These are phyloP conservation scores for Nasonia longicornis DNA, from an alignment of 1,140 invertebrate species.

Conservation along the genomic window DNA sequence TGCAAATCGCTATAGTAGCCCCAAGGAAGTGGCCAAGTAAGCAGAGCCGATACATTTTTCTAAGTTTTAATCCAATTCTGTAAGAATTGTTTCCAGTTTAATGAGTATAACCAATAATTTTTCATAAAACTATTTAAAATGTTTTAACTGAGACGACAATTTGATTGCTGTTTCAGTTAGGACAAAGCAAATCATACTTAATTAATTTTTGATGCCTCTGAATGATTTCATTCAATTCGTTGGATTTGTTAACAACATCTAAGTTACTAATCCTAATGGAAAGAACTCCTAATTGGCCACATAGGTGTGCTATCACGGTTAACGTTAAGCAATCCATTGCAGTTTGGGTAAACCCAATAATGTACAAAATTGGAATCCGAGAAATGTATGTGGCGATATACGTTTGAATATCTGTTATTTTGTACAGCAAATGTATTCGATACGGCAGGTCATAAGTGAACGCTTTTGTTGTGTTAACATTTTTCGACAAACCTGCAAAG, in stretches of 20 bases:
- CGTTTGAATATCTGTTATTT: constrained; percentile 41
- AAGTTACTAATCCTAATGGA: constrained; percentile 46
- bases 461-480: constrained; percentile 33
- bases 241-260: background rate
- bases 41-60: constrained; percentile 34
- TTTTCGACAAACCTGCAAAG: constrained; percentile 39
- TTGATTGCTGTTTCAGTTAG: background rate
- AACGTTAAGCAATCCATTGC: constrained; percentile 54
- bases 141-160: background rate
- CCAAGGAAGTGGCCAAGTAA: constrained; percentile 47
- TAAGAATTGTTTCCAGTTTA: constrained; percentile 4
- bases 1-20: constrained; percentile 48
- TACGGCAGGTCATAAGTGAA: constrained; percentile 52
- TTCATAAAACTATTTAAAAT: background rate
- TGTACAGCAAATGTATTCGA: constrained; percentile 48
- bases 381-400: constrained; percentile 48
- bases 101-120: constrained; percentile 2
- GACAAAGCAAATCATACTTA: constrained; percentile 22
- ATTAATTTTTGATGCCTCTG: constrained; percentile 47
- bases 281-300: constrained; percentile 49
- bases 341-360: constrained; percentile 51
- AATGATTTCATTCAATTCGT: constrained; percentile 24
- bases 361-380: constrained; percentile 48
- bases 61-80: constrained; percentile 46
- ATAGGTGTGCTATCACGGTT: constrained; percentile 47